Evolutionary conservation across 2,888 invertebrate species (phyloP), one percentile per base, ranked within the genome.

Genomic region (Andricus quercusramuli): DNA sequence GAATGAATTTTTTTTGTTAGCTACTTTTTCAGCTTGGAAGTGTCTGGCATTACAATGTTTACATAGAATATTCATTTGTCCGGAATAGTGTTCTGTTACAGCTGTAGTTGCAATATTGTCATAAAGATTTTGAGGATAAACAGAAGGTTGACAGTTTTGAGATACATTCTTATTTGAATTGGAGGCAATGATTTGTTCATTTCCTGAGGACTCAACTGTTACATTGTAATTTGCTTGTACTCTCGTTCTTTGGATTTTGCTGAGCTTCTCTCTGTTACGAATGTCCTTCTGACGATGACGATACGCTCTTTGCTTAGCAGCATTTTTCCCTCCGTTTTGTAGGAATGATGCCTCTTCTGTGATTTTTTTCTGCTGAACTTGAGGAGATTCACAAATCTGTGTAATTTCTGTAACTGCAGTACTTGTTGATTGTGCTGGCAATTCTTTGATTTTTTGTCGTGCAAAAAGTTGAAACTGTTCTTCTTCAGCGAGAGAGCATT

Each of bases 11-110:
- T 68, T 68, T 37, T 62, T 80, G 47, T 80, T 79, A 11, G 79
- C n/a, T 25, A 82, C 79, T 44, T 41, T 78, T 79, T 82, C 82
- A n/a, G 77, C 37, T 29, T 47, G 56, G 44, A 82, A 82, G 77
- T 82, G 79, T 66, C 11, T 74, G 3, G 78, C 81, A 44, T 44
- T 62, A 20, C 20, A 51, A 8, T 51, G 4, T 17, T 17, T 5
- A 47, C 51, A 51, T 20, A 6, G 20, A 51, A 51, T 20, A 20
- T 51, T 20, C 5, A 51, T 51, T 51, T 20, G 4, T 51, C 51
- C 6, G 20, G 20, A 6, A 6, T 51, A 20, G 20, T 51, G 6
- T 51, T 51, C 51, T 20, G 51, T 17, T 51, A 51, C 51, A 17
- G 51, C 20, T 20, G 17, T 1, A 51, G 6, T 51, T 51, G 51